Evolutionary conservation across 2,888 invertebrate genomes (phyloP), one percentile per base, ranked within the genome.

Genomic region (Limnephilus marmoratus): DNA sequence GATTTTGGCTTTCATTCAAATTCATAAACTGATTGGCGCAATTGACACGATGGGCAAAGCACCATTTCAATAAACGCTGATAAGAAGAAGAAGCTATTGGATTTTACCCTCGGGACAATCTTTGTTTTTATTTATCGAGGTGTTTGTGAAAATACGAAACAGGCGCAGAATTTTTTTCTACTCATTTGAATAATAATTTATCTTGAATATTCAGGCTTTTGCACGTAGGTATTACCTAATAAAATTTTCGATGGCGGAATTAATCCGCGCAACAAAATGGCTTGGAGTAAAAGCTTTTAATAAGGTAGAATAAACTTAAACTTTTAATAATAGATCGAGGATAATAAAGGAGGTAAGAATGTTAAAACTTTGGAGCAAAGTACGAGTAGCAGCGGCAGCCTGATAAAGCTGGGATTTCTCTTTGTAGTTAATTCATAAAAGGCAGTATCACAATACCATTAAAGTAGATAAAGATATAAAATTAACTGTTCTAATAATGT

Each of bases 1-100:
- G 88, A 89, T 89, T 89, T 89, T 37, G 53, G 88, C 12, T 41
- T 80, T 89, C 88, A 81, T 89, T 89, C 37, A 89, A 80, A 89
- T 80, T 81, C 88, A 45, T 86, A 83, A 53, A 34, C 80, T 89
- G 88, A 89, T 89, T 89, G 88, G 80, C 80, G 18, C 68, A 80
- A 37, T 34, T 37, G 88, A 68, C 68, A 88, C 31, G 18, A 37
- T 18, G 34, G 34, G 31, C 29, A 13, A 53, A 53, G 87, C 29
- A 53, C 15, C 53, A 34, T 85, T 41, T 85, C 34, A 34, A 82
- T 34, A 34, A 82, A 15, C 34, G 34, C 7, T 24, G 68, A 24
- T 68, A 68, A 68, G 68, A 68, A 68, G 24, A 53, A 18, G 1
- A 68, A 68, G 68, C 68, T 68, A 53, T 15, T 18, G 53, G 53